phyloP scores from a whole-genome alignment of 2,113 vertebrate species.

The Cinclus cinclus region DNA sequence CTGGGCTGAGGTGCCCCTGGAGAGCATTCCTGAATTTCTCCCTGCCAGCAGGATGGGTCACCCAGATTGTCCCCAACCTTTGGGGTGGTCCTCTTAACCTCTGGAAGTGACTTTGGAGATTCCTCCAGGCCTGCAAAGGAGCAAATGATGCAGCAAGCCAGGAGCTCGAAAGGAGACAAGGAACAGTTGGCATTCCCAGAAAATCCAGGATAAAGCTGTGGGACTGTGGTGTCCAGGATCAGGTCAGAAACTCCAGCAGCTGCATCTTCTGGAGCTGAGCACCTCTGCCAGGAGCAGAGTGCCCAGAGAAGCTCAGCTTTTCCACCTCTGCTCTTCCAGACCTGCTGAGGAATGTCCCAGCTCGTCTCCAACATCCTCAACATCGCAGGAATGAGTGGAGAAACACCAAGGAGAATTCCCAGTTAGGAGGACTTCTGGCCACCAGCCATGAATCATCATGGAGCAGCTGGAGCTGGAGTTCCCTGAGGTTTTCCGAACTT shows the following conservation, averaged over 20 bases:
- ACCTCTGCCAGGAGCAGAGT: neutral
- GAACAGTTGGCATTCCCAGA: rapidly evolving
- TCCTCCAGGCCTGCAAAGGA: neutral
- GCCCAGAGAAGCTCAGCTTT: rapidly evolving
- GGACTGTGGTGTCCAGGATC: neutral
- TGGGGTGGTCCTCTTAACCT: neutral
- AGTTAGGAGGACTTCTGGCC: neutral
- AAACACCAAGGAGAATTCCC: neutral
- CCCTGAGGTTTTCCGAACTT: neutral
- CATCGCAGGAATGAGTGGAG: neutral
- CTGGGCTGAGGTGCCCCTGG: neutral
- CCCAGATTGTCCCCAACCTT: neutral
- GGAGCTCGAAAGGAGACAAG: neutral
- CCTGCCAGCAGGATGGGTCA: neutral
- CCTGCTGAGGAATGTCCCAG: neutral
- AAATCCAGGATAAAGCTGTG: neutral
- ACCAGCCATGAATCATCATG: neutral
- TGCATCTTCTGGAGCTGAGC: neutral
- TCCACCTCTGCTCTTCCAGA: neutral
- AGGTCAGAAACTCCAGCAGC: neutral
- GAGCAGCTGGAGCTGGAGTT: neutral
- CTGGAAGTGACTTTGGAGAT: neutral
- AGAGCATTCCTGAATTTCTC: neutral
- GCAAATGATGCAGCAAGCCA: neutral
- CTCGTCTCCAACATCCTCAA: neutral